Evolutionary conservation across 2,888 invertebrate genomes (phyloP), one percentile per base, ranked within the genome.

Genomic region (Drosophila neotestacea): DNA sequence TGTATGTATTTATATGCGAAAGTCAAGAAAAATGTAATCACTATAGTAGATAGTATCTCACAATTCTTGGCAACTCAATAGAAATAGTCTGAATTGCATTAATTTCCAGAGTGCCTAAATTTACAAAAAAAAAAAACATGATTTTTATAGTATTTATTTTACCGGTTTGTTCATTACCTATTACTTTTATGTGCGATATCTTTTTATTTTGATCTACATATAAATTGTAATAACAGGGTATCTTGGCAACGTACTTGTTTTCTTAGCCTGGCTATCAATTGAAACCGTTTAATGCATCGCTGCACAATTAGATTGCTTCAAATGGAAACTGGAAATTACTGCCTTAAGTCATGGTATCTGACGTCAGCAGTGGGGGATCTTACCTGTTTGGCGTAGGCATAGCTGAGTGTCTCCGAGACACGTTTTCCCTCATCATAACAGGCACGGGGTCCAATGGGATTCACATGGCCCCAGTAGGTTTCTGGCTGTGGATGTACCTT

Each of bases 341-440:
- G 72, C 54, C 36, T 60, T 10, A 42, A 42, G 41, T 22, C 41
- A 22, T 22, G n/a, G n/a, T n/a, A 22, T 22, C 22, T 3, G 22
- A 22, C 22, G 22, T 22, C 22, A 22, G 22, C 22, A 22, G 22
- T 22, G 22, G 22, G 69, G 42, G 10, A 1, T 42, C 80, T 80
- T 28, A 91, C 91, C 89, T 99, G 99, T 90, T 98, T 98, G 13
- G 97, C 97, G 92, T 99, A 99, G 0, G 99, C 98, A 92, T 98
- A 99, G 6, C 94, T 94, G 65, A 99, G 93, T 0, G 99, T 98
- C 93, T 99, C 99, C 0, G 99, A 97, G 0, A 99, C 98, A 59
- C 99, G 94, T 93, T 99, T 99, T n/a, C 99, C 99, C 93, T 99
- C 99, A 91, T 99, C 99, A 90, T 99, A 99, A 92, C 99, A 99